Percentiles rank a stretch among this genome's conserved stretches.
Conservation (phyloP, 1,140 invertebrate genomes). For the Ditylenchus dipsaci region DNA sequence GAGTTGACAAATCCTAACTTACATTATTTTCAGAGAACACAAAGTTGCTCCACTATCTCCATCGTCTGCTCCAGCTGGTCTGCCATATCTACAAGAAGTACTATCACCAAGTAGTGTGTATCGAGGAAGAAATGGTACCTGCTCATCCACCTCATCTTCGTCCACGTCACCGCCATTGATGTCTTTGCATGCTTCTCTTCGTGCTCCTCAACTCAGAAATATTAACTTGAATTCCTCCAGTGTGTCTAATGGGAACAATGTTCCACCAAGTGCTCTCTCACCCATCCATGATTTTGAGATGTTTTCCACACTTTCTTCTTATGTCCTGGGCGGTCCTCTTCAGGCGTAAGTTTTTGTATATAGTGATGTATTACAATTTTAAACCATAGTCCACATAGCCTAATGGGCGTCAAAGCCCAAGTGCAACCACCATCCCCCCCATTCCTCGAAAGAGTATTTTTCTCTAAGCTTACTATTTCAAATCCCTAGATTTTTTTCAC, state of each 20-base stretch:
- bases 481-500: no score
- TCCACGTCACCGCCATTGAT: background rate
- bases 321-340: conserved; percentile 4
- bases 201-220: background rate
- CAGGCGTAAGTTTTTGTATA: background rate
- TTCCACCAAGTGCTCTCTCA: background rate
- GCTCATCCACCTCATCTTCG: background rate
- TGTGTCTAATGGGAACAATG: background rate
- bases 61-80: background rate
- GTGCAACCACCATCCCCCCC: no score
- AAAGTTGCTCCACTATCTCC: background rate
- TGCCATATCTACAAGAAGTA: background rate
- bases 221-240: background rate
- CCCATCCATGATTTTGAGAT: conserved; percentile 14
- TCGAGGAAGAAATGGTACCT: background rate
- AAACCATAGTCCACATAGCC: no score
- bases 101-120: background rate
- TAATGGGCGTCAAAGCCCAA: no score
- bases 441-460: no score
- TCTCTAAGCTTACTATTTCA: no score
- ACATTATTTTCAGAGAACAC: background rate
- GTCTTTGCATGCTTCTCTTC: background rate
- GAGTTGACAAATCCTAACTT: background rate
- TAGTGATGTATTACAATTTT: background rate
- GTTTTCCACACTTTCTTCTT: conserved; percentile 6